Conservation (phyloP, 2,113 vertebrate genomes). For the Lamprologus sp. region DNA sequence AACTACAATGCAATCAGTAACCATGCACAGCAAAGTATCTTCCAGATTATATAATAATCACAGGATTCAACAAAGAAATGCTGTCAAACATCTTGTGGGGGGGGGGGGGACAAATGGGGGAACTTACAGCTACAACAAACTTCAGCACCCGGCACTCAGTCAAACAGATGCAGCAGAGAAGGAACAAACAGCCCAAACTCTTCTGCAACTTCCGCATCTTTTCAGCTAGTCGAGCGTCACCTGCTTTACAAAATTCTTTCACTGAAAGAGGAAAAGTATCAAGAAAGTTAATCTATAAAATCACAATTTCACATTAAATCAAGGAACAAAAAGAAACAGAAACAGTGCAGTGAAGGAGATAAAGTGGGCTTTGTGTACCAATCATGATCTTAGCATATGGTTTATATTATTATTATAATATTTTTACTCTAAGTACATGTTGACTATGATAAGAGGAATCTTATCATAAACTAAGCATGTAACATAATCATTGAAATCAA, state of each 20-base stretch:
- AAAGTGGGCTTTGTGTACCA: background rate
- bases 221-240: background rate
- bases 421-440: background rate
- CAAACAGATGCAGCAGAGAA: constrained; percentile 16
- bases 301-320: background rate
- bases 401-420: background rate
- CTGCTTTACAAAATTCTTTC: background rate
- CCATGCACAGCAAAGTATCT: constrained; percentile 3
- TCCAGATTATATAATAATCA: background rate
- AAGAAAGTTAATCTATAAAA: background rate
- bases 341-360: background rate
- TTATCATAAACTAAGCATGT: background rate
- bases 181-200: constrained; percentile 10
- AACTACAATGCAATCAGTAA: constrained; percentile 25
- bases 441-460: background rate
- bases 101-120: background rate
- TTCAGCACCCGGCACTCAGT: constrained; percentile 45
- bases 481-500: background rate
- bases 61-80: background rate
- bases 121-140: constrained; percentile 63
- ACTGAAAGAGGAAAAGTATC: background rate
- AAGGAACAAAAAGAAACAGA: background rate
- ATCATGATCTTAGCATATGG: background rate
- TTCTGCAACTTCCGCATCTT: constrained; percentile 28
- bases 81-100: background rate